Conservation (phyloP, 2,797 vertebrate species). For the Epinephelus coioides region DNA sequence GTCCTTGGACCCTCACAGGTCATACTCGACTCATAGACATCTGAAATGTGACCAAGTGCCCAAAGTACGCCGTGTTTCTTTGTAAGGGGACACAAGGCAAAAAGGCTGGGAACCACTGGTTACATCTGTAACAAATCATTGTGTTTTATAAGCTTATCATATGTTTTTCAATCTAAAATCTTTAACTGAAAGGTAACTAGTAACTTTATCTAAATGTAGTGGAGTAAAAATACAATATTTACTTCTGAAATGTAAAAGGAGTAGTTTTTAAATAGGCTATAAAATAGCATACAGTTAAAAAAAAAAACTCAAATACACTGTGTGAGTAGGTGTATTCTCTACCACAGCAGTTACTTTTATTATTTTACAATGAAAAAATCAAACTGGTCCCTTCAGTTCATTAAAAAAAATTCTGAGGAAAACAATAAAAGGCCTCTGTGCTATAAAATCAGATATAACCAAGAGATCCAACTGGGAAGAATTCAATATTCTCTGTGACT, state of each 20-base stretch:
- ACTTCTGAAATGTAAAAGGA: too few species aligned
- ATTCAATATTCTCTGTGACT: slow-evolving; percentile 29
- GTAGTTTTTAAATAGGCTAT: background rate
- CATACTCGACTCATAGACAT: background rate
- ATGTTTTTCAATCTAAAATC: too few species aligned
- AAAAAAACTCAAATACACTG: background rate
- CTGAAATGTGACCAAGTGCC: background rate
- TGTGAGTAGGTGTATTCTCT: background rate
- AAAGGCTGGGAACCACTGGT: background rate
- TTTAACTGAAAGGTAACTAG: too few species aligned
- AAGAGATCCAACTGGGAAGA: slow-evolving; percentile 5
- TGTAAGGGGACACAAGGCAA: background rate
- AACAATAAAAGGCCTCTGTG: slow-evolving; percentile 11
- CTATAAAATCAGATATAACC: slow-evolving; percentile 36
- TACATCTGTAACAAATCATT: too few species aligned
- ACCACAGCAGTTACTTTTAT: too few species aligned
- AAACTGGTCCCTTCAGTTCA: slow-evolving; percentile 9
- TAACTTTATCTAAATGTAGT: too few species aligned
- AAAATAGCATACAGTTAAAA: background rate
- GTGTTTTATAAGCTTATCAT: too few species aligned
- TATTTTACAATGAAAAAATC: background rate
- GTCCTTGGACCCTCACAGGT: too few species aligned
- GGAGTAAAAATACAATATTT: too few species aligned
- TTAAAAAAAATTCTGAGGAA: slow-evolving; percentile 14
- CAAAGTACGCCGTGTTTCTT: background rate